Evolutionary conservation across 2,797 vertebrate species (phyloP).

Genomic region (Remorina albescens): DNA sequence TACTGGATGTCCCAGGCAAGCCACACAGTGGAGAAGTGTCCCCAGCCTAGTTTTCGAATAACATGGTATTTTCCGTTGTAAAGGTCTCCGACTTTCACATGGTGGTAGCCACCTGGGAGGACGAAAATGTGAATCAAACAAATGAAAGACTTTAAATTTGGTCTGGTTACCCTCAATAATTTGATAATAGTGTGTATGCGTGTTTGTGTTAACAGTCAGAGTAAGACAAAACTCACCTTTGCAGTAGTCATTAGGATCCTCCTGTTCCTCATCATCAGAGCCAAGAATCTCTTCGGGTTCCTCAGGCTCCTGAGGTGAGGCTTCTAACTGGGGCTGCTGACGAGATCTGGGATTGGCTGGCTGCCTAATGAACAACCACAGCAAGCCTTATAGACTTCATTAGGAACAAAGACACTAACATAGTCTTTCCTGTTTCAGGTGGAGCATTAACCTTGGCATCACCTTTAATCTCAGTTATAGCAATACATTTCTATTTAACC

Average conservation of each 20-base stretch:
- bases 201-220: not conserved
- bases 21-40: constrained; percentile 99
- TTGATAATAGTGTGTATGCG: not conserved
- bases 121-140: constrained; percentile 14
- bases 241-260: constrained; percentile 98
- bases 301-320: constrained; percentile 87
- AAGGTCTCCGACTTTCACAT: constrained; percentile 98
- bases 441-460: not conserved
- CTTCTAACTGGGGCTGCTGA: constrained; percentile 84
- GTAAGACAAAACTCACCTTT: constrained; percentile 86
- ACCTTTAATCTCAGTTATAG: not conserved
- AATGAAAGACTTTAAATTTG: not conserved
- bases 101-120: constrained; percentile 93
- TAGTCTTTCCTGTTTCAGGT: not conserved
- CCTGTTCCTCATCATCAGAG: constrained; percentile 97
- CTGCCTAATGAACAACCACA: constrained; percentile 82
- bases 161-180: not conserved
- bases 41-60: constrained; percentile 98
- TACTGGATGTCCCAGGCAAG: constrained; percentile 98
- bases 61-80: constrained; percentile 98
- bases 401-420: not conserved
- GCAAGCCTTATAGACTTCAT: not conserved
- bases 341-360: constrained; percentile 87
- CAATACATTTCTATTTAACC: not conserved
- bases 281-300: constrained; percentile 94